Conservation (phyloP, 1,140 invertebrate genomes). For the Zaprionus tsacasi region DNA sequence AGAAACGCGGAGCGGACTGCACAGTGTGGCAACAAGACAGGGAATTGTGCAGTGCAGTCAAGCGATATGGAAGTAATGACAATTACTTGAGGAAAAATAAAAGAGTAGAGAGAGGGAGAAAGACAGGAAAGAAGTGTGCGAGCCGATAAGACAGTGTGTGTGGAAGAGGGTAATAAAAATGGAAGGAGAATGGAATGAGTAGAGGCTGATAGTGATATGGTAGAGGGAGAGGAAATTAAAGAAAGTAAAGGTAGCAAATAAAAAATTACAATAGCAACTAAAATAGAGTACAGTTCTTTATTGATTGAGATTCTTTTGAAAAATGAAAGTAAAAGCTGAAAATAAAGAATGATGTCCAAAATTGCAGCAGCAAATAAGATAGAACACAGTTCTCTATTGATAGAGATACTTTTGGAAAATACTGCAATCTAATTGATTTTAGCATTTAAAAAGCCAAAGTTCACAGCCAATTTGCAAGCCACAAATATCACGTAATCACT, state of each 20-base stretch:
- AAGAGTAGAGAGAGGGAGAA: background rate
- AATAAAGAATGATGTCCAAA: no score
- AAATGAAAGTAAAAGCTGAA: background rate
- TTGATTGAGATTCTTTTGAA: no score
- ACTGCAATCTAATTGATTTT: background rate
- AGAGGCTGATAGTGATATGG: background rate
- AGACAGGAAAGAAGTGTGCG: background rate
- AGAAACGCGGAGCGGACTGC: background rate
- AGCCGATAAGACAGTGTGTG: background rate
- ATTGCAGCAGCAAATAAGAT: no score
- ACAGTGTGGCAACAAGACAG: background rate
- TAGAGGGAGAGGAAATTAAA: background rate
- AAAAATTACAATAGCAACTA: no score
- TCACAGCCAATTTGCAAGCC: background rate
- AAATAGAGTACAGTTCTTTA: no score
- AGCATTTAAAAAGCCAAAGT: background rate
- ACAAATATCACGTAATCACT: background rate
- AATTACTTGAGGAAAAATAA: conserved; percentile 1
- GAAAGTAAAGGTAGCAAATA: background rate
- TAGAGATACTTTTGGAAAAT: background rate
- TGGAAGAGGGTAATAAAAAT: background rate
- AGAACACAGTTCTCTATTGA: no score
- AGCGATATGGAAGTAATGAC: conserved; percentile 39
- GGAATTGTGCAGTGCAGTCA: conserved; percentile 25
- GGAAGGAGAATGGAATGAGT: background rate